These are phyloP conservation scores for Chloropsis cyanopogon DNA, from an alignment of 2,113 vertebrate genomes.

Conservation along the genomic window DNA sequence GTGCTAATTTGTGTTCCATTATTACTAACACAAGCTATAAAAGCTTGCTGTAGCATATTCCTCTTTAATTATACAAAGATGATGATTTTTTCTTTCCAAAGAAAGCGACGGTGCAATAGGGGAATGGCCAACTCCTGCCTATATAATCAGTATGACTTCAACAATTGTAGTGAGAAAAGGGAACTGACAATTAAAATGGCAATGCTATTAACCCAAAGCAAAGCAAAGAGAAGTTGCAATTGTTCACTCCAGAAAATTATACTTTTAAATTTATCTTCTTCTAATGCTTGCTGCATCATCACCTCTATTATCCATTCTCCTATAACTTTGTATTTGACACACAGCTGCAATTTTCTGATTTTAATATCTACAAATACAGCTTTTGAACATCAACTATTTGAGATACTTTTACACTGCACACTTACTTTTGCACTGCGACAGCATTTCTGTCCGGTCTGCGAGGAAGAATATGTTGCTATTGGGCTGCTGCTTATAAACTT, in stretches of 20 bases:
- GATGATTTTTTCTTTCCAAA: not conserved
- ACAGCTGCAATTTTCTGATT: not conserved
- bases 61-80: not conserved
- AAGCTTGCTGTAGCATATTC: not conserved
- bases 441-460: slow-evolving; percentile 79
- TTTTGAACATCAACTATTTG: not conserved
- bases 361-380: not conserved
- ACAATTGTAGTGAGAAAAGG: not conserved
- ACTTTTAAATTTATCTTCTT: not conserved
- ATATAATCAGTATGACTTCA: not conserved
- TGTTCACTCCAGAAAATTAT: not conserved
- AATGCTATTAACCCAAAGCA: not conserved
- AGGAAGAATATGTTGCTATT: slow-evolving; percentile 96
- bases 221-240: not conserved
- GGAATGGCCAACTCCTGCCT: not conserved
- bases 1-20: not conserved
- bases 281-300: not conserved
- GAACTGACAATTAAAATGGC: not conserved
- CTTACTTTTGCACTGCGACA: slow-evolving; percentile 89
- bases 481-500: slow-evolving; percentile 89
- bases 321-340: not conserved
- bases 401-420: not conserved
- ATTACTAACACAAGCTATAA: not conserved
- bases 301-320: not conserved
- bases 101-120: not conserved